Evolutionary conservation across 2,888 invertebrate species (phyloP), one percentile per base, ranked within the genome.

Genomic region (Lagria hirta): DNA sequence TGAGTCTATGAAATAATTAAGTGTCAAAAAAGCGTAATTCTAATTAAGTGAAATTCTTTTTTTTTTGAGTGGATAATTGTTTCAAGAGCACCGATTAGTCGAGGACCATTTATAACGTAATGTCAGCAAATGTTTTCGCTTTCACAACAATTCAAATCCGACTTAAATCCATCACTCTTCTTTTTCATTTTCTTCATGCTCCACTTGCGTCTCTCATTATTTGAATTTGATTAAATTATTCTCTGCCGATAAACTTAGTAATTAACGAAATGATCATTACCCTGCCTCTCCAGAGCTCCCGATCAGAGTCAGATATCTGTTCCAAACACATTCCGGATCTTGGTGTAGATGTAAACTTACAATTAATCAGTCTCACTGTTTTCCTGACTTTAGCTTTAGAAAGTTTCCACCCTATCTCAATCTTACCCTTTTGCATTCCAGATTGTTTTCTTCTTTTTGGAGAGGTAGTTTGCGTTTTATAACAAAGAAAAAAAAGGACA

Each of bases 221-320:
- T 52, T 40, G 51, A 52, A 54, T 56, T 52, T 62, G 58, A 62
- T 62, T 61, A 62, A 63, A 63, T 64, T 62, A 62, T 63, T 58
- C 60, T 52, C 58, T 52, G 44, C 58, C 62, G 61, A 63, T 64
- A 63, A 61, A 59, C 58, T 49, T 48, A 54, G 60, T 62, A 64
- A 64, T 64, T 64, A 63, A 61, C 60, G 55, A 55, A 57, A 61
- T 60, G 63, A 61, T 63, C 61, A 55, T 60, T 59, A 60, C 57
- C 54, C 48, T 41, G 41, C 38, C 45, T 35, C 44, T 42, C 43
- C 8, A 24, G 18, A n/a, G n/a, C n/a, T 33, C 49, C 41, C 49
- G 48, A 52, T 55, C 57, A 57, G 55, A 45, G 46, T 44, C 47
- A 47, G 51, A 45, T 29, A 45, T 45, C 45, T 35, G 36, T 22